Base-by-base conservation (phyloP, 2,888 invertebrate genomes). In the Toxonevra muliebris region DNA sequence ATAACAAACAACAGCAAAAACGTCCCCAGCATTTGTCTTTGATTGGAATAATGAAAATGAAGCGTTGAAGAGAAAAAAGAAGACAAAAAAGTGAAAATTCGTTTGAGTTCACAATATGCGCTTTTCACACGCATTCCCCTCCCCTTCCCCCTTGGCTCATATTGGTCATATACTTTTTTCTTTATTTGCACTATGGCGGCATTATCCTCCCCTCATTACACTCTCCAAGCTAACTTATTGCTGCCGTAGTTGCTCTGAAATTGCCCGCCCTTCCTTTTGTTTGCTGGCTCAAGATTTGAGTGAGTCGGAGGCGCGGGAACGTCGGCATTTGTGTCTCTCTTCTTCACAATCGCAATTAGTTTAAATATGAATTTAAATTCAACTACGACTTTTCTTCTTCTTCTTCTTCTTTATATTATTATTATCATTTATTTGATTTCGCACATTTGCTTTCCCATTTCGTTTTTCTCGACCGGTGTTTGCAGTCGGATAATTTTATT, bases 31-130 rank as follows among this genome's bases (percentile, higher is more conserved):
- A 30, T 30, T 30, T 30, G 30, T 7, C 30, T 30, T 7, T 7
- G 30, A 30, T 30, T 30, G 30, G 30, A 30, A 30, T 30, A 30
- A 30, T 30, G 30, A 30, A 30, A 30, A 30, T 30, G 30, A 30
- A 30, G 30, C 30, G 30, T 30, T 30, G 30, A 30, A 30, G 30
- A 30, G 7, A 7, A 7, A 30, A 30, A 30, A 30, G 30, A 30
- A 30, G 7, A 30, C 30, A 30, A 74, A 79, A 79, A 79, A 80
- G 80, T 79, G 79, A 79, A 79, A 79, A 79, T 78, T 78, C 78
- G 79, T 78, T 76, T 75, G 80, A 75, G 78, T 79, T 74, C 74
- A 78, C 80, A 79, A 77, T 80, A 79, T 79, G 79, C 79, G 79
- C 79, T 78, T 79, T 80, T 79, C 79, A 80, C 79, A 79, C 79